Conservation (phyloP, 2,113 vertebrate species). For the Camelus dromedarius region DNA sequence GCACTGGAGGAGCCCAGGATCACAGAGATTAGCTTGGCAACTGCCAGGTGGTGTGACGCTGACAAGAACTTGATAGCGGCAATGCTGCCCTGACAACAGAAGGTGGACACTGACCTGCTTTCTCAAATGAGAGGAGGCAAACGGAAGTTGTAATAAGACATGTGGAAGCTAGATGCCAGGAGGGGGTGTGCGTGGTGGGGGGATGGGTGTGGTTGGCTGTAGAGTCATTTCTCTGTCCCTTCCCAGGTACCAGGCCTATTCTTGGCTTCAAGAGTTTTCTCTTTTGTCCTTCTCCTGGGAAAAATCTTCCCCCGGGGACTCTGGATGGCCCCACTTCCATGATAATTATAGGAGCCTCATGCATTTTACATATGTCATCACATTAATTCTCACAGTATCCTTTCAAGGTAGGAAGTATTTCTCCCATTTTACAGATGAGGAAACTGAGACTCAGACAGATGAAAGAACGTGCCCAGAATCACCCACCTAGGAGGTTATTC, state of each 20-base stretch:
- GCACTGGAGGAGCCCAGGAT: background rate
- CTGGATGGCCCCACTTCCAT: background rate
- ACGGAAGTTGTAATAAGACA: background rate
- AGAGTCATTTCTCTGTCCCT: background rate
- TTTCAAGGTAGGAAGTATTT: background rate
- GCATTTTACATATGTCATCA: background rate
- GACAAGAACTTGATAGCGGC: accelerated
- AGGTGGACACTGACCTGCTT: background rate
- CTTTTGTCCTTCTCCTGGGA: background rate
- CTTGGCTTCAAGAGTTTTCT: background rate
- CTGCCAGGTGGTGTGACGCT: background rate
- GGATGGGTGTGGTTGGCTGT: no score
- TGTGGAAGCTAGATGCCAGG: background rate
- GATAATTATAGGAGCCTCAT: background rate
- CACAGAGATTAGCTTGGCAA: background rate
- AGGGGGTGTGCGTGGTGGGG: accelerated
- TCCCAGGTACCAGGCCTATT: background rate
- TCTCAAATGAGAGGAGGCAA: background rate
- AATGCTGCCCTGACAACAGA: background rate
- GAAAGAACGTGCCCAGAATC: background rate
- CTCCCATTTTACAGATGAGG: background rate
- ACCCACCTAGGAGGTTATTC: background rate
- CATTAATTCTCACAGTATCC: background rate
- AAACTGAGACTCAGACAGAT: background rate
- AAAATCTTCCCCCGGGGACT: background rate